Conservation (phyloP, 2,797 vertebrate species). For the Oreochromis mossambicus region DNA sequence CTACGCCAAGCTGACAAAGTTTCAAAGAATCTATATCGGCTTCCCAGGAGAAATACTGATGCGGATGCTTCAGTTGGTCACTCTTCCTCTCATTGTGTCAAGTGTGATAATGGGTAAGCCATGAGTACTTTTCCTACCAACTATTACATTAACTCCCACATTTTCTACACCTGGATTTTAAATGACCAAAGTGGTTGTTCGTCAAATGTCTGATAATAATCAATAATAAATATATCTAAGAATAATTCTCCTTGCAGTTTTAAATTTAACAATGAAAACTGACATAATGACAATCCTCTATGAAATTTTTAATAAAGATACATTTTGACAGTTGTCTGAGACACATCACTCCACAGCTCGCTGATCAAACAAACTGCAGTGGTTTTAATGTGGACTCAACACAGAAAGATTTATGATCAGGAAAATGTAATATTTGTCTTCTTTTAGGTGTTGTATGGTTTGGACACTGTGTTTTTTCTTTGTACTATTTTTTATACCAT, state of each 20-base stretch:
- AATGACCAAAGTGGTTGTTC: background rate
- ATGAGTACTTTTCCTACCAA: background rate
- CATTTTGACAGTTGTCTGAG: too few relatives aligned
- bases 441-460: background rate
- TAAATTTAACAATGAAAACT: background rate
- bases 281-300: background rate
- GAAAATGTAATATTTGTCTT: background rate
- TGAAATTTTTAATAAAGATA: background rate
- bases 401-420: background rate
- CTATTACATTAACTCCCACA: background rate
- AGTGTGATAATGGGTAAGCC: background rate
- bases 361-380: background rate
- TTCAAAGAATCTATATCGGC: background rate
- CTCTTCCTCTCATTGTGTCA: background rate
- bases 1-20: background rate
- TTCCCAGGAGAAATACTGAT: background rate
- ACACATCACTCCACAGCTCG: background rate
- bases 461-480: background rate
- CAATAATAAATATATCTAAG: background rate
- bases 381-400: background rate
- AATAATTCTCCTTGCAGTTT: background rate
- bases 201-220: background rate
- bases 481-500: background rate
- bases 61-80: background rate
- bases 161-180: background rate